Base-by-base conservation (phyloP, 2,888 invertebrate species). In the Microchrysa polita region DNA sequence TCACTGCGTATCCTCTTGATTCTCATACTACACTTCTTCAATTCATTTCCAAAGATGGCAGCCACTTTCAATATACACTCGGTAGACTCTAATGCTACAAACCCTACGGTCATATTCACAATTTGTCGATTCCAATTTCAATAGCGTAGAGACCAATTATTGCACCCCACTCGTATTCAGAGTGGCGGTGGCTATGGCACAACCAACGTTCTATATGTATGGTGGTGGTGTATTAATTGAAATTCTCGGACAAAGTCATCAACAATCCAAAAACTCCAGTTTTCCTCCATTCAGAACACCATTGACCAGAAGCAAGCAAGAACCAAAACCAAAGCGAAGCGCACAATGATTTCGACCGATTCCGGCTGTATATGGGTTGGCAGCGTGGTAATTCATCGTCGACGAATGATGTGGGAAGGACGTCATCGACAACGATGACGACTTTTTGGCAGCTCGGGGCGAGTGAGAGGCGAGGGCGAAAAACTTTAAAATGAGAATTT, bases 241-340 rank as follows among this genome's bases (percentile, higher is more conserved):
- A 69, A 69, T 69, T 69, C 69, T 69, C 65, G 69, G 57, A 69
- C 69, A 69, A 69, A 65, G 65, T 65, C 65, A 65, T 65, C 65
- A 65, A 65, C 65, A 65, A 65, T 48, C 44, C 61, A n/a, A 48
- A 65, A 65, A 65, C 65, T 14, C 22, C 42, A 18, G 20, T 22
- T 48, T 20, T n/a, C n/a, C n/a, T 20, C 65, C 65, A 65, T 14
- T 27, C 60, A 22, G 1, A 4, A 2, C 12, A 20, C 42, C 48
- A 65, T 65, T 65, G 65, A n/a, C n/a, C n/a, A n/a, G n/a, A n/a
- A n/a, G n/a, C n/a, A n/a, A n/a, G n/a, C n/a, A n/a, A n/a, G n/a
- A n/a, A n/a, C n/a, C n/a, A n/a, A n/a, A n/a, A 34, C 27, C 27
- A 34, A 34, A 7, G 2, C 2, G 4, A 2, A 34, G 7, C 2